Conservation (phyloP, 2,888 invertebrate genomes). For the Megastigmus dorsalis region DNA sequence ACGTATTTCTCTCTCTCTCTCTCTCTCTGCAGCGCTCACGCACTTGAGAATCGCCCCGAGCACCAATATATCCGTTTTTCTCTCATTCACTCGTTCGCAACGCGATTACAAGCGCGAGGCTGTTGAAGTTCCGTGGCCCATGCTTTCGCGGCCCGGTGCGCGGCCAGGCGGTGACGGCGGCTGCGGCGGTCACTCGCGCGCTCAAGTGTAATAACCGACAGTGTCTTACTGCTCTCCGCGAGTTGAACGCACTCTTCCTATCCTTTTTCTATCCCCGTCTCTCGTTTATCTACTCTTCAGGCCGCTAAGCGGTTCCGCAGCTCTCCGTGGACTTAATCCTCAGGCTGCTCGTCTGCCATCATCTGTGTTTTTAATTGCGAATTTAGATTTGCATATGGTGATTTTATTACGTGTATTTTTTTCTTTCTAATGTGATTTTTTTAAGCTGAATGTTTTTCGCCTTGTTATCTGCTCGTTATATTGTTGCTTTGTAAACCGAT, state of each 20-base stretch:
- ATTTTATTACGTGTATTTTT: not conserved
- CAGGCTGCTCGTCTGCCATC: not conserved
- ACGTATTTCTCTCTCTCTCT: too few species aligned
- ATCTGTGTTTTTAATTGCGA: not conserved
- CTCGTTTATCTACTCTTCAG: not conserved
- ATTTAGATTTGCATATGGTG: not conserved
- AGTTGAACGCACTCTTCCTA: slow-evolving; percentile 39
- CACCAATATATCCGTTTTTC: too few species aligned
- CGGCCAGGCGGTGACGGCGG: not conserved
- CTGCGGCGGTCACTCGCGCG: slow-evolving; percentile 8
- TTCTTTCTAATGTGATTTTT: too few species aligned
- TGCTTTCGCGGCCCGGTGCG: not conserved
- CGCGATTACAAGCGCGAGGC: too few species aligned
- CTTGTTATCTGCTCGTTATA: too few species aligned
- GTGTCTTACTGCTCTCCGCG: slow-evolving; percentile 19
- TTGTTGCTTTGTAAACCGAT: too few species aligned
- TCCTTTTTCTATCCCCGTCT: not conserved
- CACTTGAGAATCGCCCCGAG: too few species aligned
- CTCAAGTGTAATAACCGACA: slow-evolving; percentile 34
- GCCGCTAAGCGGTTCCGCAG: not conserved
- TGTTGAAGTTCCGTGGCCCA: too few species aligned
- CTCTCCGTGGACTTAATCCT: not conserved
- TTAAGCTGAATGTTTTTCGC: too few species aligned
- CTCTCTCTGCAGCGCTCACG: too few species aligned
- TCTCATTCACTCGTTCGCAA: too few species aligned